Evolutionary conservation across 2,113 vertebrate genomes (phyloP), one percentile per base, ranked within the genome.

Genomic region (Nasalis larvatus): DNA sequence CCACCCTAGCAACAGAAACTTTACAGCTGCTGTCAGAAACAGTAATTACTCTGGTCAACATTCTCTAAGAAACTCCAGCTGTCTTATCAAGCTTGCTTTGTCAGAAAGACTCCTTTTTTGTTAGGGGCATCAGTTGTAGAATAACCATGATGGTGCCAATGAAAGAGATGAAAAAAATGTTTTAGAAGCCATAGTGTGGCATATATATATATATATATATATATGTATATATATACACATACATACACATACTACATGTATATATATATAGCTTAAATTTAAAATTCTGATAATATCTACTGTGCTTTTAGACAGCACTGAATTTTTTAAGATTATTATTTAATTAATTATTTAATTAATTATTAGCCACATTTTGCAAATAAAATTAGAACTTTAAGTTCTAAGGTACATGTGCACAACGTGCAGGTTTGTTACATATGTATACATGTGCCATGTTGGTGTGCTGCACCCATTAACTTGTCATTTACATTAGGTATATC

Each of bases 51-150:
- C 60, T 93, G 95, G 95, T 92, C 96, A 98, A 93, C 74, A 85
- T 66, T 96, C 93, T 97, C 96, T 86, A 84, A 94, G 91, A 81
- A 94, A 86, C 89, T 77, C 93, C 96, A 98, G 97, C 94, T 97
- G 97, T 84, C 92, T 98, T 98, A 98, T 97, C 93, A 98, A 96
- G 95, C 56, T 3, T 40, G 80, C 83, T 95, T 97, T 95, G 97
- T 97, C 49, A 93, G 78, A 85, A 96, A 86, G 78, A 54, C 86
- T 91, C 74, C 86, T 96, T 93, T 97, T 68, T 89, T 95, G 85
- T 80, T 78, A 94, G 54, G 89, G 69, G 77, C 91, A 86, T 49
- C 47, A 76, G 88, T n/a, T 69, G 82, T 82, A 91, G 83, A 96
- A 97, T 92, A 92, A 96, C 77, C 60, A 60, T 3, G 13, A 86